Conservation (phyloP, 2,113 vertebrate species). For the Serinus canaria region DNA sequence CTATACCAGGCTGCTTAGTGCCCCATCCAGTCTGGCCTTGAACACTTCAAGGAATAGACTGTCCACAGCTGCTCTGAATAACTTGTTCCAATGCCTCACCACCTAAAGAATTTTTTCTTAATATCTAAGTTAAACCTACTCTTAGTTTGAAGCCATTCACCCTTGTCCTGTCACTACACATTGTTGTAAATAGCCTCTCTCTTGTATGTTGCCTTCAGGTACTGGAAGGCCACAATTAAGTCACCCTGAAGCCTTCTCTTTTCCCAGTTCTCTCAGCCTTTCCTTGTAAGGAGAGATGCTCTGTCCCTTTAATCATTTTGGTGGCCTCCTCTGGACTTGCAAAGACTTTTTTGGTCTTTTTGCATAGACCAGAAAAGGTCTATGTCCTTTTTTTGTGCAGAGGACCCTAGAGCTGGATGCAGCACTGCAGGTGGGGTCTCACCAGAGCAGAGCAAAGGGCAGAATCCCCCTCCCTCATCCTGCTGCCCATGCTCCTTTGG, state of each 20-base stretch:
- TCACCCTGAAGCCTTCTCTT: neutral
- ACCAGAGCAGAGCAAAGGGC: neutral
- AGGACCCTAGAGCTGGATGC: neutral
- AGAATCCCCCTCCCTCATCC: neutral
- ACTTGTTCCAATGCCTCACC: neutral
- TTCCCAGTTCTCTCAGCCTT: neutral
- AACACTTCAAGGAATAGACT: neutral
- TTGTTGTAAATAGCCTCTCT: neutral
- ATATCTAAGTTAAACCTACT: neutral
- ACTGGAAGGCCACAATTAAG: neutral
- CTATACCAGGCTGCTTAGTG: neutral
- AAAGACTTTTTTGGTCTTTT: too few species aligned
- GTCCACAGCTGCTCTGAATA: neutral
- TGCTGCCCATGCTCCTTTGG: neutral
- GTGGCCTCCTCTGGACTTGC: neutral
- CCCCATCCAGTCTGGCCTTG: neutral
- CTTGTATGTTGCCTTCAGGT: neutral
- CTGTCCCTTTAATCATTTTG: neutral
- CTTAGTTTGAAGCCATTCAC: neutral
- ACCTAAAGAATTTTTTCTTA: neutral
- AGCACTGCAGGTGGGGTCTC: neutral
- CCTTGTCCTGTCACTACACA: neutral
- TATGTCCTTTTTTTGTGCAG: neutral
- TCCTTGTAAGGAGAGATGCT: neutral
- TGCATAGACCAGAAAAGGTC: too few species aligned